Base-by-base conservation (phyloP, 2,113 vertebrate species). In the Hemiscyllium ocellatum region DNA sequence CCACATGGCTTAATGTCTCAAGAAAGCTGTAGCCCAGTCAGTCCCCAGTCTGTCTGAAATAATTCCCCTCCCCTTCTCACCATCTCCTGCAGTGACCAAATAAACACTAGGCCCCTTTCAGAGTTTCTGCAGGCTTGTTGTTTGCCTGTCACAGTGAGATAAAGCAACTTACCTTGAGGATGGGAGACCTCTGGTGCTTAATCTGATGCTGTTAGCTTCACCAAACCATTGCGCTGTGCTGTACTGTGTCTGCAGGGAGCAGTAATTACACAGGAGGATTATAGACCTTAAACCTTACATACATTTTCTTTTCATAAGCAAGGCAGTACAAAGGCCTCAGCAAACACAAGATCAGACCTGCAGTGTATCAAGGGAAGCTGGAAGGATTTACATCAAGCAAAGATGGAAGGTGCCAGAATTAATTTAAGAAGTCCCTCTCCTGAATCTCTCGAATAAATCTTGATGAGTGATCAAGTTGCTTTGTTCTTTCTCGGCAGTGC, bases 261-360 rank as follows among this genome's bases (percentile, higher is more conserved):
- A 96, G 96, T 97, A 98, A 98, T 98, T 97, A 98, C 97, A 97
- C 96, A 96, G 97, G 96, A 96, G 97, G 97, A 98, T 98, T 98
- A 98, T 96, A 96, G 96, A 97, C 96, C 96, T 96, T 96, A 97
- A 97, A 97, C 96, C 97, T 97, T 97, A 97, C 96, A 96, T 96
- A 97, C 96, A 94, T 96, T 96, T 97, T 96, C 96, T 96, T 96
- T 96, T 93, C 96, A 96, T 96, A 96, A 96, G 96, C 42, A 80
- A 96, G 96, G 97, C 5, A 22, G n/a, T 96, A 96, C 96, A 96
- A 97, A 97, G 97, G 8, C 13, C 56, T 26, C 69, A 47, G 91
- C 72, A 65, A 68, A 91, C 96, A 95, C 96, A 96, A 96, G 95
- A 96, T 96, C 96, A 65, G 96, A 96, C 96, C 89, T 76, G 15